phyloP scores from a whole-genome alignment of 2,888 invertebrate genomes.

The Thecocarcelia acutangulata region DNA sequence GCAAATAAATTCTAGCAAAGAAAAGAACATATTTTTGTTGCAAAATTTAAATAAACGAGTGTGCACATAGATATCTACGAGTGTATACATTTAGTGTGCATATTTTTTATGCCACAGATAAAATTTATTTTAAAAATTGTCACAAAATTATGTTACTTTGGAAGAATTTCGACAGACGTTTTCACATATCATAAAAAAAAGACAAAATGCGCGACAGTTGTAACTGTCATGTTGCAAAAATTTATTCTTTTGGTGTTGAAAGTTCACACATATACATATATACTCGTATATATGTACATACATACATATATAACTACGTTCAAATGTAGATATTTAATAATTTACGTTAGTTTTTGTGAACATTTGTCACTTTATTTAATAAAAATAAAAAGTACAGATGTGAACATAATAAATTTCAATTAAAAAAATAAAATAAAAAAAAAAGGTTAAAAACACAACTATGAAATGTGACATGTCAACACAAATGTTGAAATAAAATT shows the following conservation, averaged over 20 bases:
- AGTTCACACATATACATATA: neutral
- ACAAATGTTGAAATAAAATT: conserved; percentile 7
- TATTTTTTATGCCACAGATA: neutral
- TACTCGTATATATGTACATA: neutral
- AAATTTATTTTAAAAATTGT: neutral
- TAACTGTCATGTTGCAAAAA: conserved; percentile 22
- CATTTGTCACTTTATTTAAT: neutral
- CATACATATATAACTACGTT: neutral
- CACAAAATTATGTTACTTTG: conserved; percentile 10
- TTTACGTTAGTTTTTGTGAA: neutral
- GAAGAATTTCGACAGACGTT: neutral
- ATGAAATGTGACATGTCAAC: conserved; percentile 37
- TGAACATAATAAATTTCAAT: too few species aligned
- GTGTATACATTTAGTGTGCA: too few species aligned
- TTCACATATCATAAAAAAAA: conserved; percentile 16
- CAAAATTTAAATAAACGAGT: too few species aligned
- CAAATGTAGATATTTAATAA: neutral
- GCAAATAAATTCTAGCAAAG: too few species aligned
- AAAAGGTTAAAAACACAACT: conserved; percentile 13
- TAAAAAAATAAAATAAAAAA: too few species aligned
- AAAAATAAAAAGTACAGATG: too few species aligned
- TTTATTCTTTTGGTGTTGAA: neutral
- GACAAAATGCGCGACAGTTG: conserved; percentile 7
- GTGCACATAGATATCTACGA: too few species aligned
- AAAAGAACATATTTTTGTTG: too few species aligned